These are phyloP conservation scores for Linnaemya vulpina DNA, from an alignment of 2,888 invertebrate species.

Conservation along the genomic window DNA sequence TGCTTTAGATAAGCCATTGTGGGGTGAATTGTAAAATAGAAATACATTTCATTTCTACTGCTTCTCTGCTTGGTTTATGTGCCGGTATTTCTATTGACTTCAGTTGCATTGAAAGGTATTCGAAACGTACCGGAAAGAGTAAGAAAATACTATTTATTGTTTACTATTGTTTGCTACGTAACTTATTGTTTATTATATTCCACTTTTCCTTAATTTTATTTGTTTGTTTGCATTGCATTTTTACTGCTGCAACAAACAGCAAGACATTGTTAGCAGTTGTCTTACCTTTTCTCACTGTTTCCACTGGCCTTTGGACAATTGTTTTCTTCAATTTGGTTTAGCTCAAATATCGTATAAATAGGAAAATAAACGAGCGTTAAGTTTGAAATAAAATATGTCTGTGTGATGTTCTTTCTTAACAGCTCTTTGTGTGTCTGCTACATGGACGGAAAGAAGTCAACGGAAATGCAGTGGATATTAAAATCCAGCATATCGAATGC, in stretches of 20 bases:
- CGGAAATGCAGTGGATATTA: slow-evolving; percentile 57
- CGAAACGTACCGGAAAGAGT: slow-evolving; percentile 61
- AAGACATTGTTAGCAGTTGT: slow-evolving; percentile 35
- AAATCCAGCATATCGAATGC: background rate
- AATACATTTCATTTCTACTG: slow-evolving; percentile 64
- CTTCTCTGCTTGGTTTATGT: slow-evolving; percentile 37
- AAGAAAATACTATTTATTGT: slow-evolving; percentile 69
- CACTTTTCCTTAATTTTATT: slow-evolving; percentile 22
- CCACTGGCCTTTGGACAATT: background rate
- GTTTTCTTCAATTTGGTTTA: slow-evolving; percentile 22
- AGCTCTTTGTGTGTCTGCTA: slow-evolving; percentile 8
- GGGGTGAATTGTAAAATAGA: slow-evolving; percentile 29
- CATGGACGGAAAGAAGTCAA: slow-evolving; percentile 37
- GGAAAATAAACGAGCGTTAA: slow-evolving; percentile 80
- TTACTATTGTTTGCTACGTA: slow-evolving; percentile 47
- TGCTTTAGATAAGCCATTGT: slow-evolving; percentile 38
- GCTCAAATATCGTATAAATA: slow-evolving; percentile 76
- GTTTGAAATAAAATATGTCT: slow-evolving; percentile 72
- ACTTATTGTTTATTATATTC: slow-evolving; percentile 68
- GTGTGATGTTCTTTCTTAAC: slow-evolving; percentile 29
- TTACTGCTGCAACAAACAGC: slow-evolving; percentile 40
- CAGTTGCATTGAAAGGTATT: background rate
- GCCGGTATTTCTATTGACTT: slow-evolving; percentile 20
- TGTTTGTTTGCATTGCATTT: slow-evolving; percentile 33
- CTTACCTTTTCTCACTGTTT: slow-evolving; percentile 52